These are phyloP conservation scores for Lepus oiostolus DNA, from an alignment of 2,797 vertebrate genomes.

Conservation along the genomic window DNA sequence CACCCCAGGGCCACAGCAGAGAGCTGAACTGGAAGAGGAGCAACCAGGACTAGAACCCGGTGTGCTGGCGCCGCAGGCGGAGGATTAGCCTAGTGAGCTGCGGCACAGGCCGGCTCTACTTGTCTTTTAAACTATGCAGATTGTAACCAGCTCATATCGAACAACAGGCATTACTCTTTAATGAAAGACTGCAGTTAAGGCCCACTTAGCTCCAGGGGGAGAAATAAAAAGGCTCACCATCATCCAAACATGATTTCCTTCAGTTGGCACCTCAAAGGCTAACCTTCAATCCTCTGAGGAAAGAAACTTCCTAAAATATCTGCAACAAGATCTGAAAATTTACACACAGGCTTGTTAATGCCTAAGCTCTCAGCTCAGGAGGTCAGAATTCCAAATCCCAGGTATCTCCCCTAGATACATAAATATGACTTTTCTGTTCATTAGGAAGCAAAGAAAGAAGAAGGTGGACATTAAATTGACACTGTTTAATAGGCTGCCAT, in stretches of 20 bases:
- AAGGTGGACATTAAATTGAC: constrained; percentile 71
- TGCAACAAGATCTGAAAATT: not conserved
- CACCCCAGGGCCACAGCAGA: too few relatives aligned
- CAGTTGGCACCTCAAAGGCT: constrained; percentile 7
- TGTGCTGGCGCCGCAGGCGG: too few relatives aligned
- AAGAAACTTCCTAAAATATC: constrained; percentile 46
- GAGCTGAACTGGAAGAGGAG: too few relatives aligned
- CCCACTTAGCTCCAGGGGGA: not conserved
- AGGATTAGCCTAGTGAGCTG: too few relatives aligned
- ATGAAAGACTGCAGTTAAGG: not conserved
- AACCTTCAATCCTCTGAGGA: constrained; percentile 16
- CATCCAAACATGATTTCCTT: constrained; percentile 49
- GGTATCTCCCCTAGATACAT: not conserved
- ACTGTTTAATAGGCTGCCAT: constrained; percentile 70
- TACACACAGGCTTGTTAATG: constrained; percentile 21
- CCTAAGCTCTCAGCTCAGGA: constrained; percentile 34
- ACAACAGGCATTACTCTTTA: not conserved
- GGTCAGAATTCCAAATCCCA: constrained; percentile 42
- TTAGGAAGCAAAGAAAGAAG: constrained; percentile 74
- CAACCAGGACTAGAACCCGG: too few relatives aligned
- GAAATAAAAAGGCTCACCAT: constrained; percentile 6
- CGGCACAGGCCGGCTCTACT: too few relatives aligned
- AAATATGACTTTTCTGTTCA: too few relatives aligned
- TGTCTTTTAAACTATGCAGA: not conserved
- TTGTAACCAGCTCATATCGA: not conserved